Base-by-base conservation (phyloP, 1,140 invertebrate genomes). In the Helicoverpa zea region DNA sequence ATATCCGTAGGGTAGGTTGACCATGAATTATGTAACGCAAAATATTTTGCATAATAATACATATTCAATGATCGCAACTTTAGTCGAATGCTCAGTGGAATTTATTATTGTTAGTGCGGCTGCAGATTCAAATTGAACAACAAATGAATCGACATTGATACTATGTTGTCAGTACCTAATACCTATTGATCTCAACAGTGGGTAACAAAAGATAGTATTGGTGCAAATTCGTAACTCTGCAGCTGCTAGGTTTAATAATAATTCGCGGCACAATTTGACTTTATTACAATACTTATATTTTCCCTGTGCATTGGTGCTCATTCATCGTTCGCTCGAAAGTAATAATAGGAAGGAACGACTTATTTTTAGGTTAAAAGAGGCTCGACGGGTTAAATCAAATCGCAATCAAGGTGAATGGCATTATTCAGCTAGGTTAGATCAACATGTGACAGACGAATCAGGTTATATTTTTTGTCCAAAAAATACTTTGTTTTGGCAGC, bases 321-420 rank as follows among this genome's bases (percentile, higher is more conserved):
- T 73, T 73, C 23, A 54, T 64, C 75, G 61, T n/a, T 54, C 54
- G 75, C 75, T 77, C 75, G 66, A 35, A 64, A 43, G 75, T 66
- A 64, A 64, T 77, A 64, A 77, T 64, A 77, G 75, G 59, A 70
- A 70, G 66, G 59, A 63, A 64, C 43, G 9, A 16, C 43, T 77
- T 77, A 77, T 64, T 77, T 77, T 77, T 77, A 77, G 75, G 75
- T 77, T 77, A 66, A 77, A 77, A 35, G 61, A 47, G n/a, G 29
- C 59, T 64, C 18, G 49, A 47, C 35, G 43, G 47, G 7, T 23
- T 66, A 54, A 75, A 77, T 51, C 49, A 77, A 77, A 54, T 64
- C 75, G n/a, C 61, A 77, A 66, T 77, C 75, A 77, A 77, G 75
- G 75, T 77, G 75, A 77, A 77, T 77, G 59, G 49, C 61, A 64